Base-by-base conservation (phyloP, 2,888 invertebrate species). In the Octodonta nipae region DNA sequence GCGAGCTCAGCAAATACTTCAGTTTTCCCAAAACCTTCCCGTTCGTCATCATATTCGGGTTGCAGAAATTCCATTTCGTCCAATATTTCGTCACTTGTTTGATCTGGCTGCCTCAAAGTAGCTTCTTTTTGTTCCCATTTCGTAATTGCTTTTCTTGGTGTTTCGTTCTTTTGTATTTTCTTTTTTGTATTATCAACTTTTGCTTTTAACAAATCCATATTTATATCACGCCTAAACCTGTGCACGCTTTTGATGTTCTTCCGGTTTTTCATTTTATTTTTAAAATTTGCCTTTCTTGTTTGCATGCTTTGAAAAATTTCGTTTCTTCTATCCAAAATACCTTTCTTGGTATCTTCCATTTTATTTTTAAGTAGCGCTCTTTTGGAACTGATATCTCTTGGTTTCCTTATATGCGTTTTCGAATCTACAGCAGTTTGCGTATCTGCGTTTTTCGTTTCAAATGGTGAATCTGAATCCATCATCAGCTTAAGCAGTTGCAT, bases 131-230 rank as follows among this genome's bases (percentile, higher is more conserved):
- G 39, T 24, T 43, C 41, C 2, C 32, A 35, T 11, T 41, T 28
- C 10, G 37, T 37, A 28, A 41, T 37, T 7, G 22, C 10, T 11
- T 27, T 30, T 29, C 32, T 35, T 11, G 11, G n/a, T 4, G 13
- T 8, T 8, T 17, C 17, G 8, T 6, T 25, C 14, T 13, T 13
- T 12, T 22, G 13, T 22, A 15, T 27, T 12, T 15, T 37, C 14
- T 38, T 42, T 7, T 31, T 41, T 17, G 35, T 27, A n/a, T 28
- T 33, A 10, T 36, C 26, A 2, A n/a, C 8, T 28, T 28, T 38
- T 28, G 41, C 33, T 15, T 53, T 51, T 7, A 58, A 37, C 28
- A 56, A 28, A 10, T 52, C 50, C 47, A 57, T 48, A 33, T 57
- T 58, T 17, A 59, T 56, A 24, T 51, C 53, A 15, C 56, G 44